Evolutionary conservation across 2,797 vertebrate genomes (phyloP).

Genomic region (Acipenser transmontanus): DNA sequence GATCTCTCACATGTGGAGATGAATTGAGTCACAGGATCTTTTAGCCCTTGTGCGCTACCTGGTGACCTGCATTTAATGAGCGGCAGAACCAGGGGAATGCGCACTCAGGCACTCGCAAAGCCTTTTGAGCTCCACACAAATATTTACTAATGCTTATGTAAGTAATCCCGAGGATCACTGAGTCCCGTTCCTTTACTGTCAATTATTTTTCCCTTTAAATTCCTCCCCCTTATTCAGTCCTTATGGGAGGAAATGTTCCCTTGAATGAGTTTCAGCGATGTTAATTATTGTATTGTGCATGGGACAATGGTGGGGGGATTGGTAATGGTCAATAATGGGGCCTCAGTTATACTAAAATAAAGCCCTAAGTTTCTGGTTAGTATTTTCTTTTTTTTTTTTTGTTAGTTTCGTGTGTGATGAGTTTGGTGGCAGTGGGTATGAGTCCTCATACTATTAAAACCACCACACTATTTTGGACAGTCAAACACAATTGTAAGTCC

Average conservation of each 20-base stretch:
- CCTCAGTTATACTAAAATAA: too few relatives aligned
- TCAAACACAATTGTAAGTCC: too few relatives aligned
- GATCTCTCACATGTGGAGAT: too few relatives aligned
- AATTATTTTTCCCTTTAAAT: constrained; percentile 14
- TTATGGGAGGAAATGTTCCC: not conserved
- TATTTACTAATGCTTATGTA: constrained; percentile 26
- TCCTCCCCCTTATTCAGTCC: not conserved
- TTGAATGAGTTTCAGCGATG: constrained; percentile 29
- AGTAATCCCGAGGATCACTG: constrained; percentile 15
- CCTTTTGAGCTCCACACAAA: constrained; percentile 21
- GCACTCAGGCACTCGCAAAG: constrained; percentile 20
- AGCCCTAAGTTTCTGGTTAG: too few relatives aligned
- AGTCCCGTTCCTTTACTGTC: constrained; percentile 9
- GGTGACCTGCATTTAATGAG: constrained; percentile 8
- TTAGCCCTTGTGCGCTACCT: not conserved
- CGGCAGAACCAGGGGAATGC: constrained; percentile 19
- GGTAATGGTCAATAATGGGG: too few relatives aligned
- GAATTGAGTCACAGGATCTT: not conserved
- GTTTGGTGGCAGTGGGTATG: too few relatives aligned
- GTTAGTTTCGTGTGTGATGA: too few relatives aligned
- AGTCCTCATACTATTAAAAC: too few relatives aligned
- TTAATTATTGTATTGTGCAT: constrained; percentile 12
- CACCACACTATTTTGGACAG: too few relatives aligned
- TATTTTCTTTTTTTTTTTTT: too few relatives aligned
- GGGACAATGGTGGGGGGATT: too few relatives aligned